phyloP scores from a whole-genome alignment of 1,140 invertebrate genomes.

The Micrasema minimum region DNA sequence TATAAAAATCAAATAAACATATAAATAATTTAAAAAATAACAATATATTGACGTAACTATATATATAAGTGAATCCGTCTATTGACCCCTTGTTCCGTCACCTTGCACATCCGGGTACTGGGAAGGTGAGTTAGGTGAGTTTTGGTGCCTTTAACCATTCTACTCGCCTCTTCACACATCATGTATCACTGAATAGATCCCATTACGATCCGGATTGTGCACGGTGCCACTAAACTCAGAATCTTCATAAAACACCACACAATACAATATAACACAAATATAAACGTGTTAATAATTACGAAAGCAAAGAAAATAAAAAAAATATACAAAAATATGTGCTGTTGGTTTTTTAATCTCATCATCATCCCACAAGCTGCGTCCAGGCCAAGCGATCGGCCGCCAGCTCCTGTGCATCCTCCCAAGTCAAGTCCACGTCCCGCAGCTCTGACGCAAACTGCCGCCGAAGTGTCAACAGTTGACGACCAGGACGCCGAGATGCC shows the following conservation, averaged over 20 bases:
- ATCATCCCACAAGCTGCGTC: no score
- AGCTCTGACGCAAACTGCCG: no score
- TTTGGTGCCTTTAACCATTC: constrained; percentile 23
- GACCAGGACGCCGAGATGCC: no score
- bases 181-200: constrained; percentile 13
- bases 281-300: not conserved
- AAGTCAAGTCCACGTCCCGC: no score
- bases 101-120: constrained; percentile 22
- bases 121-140: not conserved
- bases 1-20: no score
- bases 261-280: not conserved
- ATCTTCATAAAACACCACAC: not conserved
- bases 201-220: not conserved
- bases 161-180: constrained; percentile 33
- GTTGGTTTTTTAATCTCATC: no score
- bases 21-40: no score
- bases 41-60: not conserved
- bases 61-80: not conserved
- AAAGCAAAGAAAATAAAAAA: not conserved
- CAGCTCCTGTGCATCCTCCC: no score
- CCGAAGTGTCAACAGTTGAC: no score
- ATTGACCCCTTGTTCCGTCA: constrained; percentile 13
- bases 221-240: not conserved
- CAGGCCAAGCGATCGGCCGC: no score
- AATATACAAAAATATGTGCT: not conserved